These are phyloP conservation scores for Podabrus alpinus DNA, from an alignment of 2,888 invertebrate genomes.

Conservation along the genomic window DNA sequence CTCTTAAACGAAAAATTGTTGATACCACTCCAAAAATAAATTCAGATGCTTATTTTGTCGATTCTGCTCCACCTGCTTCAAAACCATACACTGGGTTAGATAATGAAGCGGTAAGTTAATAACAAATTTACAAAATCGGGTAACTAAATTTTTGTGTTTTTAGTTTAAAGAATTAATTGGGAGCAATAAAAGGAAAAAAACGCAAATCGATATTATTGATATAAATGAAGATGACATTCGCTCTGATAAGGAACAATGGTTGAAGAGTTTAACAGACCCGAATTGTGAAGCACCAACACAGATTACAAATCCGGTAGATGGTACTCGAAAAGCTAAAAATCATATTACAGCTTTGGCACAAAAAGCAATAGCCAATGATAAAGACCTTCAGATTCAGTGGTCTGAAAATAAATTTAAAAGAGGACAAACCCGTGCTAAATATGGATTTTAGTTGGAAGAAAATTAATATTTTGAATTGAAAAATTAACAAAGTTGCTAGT, in stretches of 20 bases:
- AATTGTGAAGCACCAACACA: constrained; percentile 59
- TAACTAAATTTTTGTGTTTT: constrained; percentile 14
- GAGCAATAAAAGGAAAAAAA: constrained; percentile 64
- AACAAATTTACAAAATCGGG: neutral
- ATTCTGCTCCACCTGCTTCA: constrained; percentile 56
- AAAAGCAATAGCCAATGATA: constrained; percentile 92
- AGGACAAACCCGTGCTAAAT: constrained; percentile 79
- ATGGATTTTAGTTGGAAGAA: constrained; percentile 14
- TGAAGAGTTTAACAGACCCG: constrained; percentile 75
- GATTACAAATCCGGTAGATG: constrained; percentile 59
- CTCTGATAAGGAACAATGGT: constrained; percentile 79
- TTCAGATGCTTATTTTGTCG: constrained; percentile 44
- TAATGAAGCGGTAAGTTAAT: constrained; percentile 52
- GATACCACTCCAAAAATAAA: constrained; percentile 51
- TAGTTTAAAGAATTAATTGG: constrained; percentile 73
- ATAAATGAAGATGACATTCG: constrained; percentile 80
- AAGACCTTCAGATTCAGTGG: constrained; percentile 93
- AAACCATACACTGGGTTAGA: constrained; percentile 58
- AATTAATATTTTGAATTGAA: neutral
- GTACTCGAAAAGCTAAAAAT: constrained; percentile 76
- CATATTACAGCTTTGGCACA: constrained; percentile 95
- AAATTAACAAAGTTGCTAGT: neutral
- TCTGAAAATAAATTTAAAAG: constrained; percentile 82
- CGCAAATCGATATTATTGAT: constrained; percentile 78
- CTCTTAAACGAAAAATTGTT: neutral